Conservation (phyloP, 2,888 invertebrate species). For the Noctua janthina region DNA sequence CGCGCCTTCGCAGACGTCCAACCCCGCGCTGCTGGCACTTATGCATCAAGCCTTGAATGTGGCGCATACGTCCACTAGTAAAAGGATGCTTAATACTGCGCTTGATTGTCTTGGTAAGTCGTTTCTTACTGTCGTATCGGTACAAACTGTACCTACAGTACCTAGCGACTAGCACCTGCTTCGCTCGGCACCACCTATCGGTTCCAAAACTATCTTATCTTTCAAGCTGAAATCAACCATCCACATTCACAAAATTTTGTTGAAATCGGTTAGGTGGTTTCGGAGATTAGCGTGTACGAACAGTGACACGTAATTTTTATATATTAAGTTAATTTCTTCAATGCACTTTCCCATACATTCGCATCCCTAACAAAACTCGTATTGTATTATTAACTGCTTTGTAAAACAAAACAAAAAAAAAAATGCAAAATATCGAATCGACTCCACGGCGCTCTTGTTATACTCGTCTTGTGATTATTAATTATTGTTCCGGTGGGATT, state of each 20-base stretch:
- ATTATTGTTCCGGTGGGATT: not conserved
- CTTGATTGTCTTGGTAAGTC: slow-evolving; percentile 93
- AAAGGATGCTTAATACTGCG: slow-evolving; percentile 92
- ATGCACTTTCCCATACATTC: too few species aligned
- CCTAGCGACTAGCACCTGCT: not conserved
- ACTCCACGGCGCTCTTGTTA: too few species aligned
- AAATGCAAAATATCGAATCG: too few species aligned
- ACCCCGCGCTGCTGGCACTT: slow-evolving; percentile 84
- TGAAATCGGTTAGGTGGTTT: not conserved
- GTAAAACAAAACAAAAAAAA: too few species aligned
- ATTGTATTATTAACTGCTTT: too few species aligned
- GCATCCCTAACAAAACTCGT: too few species aligned
- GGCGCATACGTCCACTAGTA: slow-evolving; percentile 79
- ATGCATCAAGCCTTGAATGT: slow-evolving; percentile 76
- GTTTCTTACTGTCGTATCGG: not conserved
- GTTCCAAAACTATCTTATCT: not conserved
- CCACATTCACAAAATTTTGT: not conserved
- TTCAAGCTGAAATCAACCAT: not conserved
- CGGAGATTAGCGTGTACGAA: too few species aligned
- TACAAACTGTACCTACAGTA: not conserved
- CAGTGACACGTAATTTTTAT: too few species aligned
- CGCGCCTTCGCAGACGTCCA: slow-evolving; percentile 82
- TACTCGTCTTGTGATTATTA: too few species aligned
- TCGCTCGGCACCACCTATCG: not conserved
- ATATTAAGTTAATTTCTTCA: too few species aligned